phyloP scores from a whole-genome alignment of 2,888 invertebrate genomes.

The Chalcosyrphus nemorum region DNA sequence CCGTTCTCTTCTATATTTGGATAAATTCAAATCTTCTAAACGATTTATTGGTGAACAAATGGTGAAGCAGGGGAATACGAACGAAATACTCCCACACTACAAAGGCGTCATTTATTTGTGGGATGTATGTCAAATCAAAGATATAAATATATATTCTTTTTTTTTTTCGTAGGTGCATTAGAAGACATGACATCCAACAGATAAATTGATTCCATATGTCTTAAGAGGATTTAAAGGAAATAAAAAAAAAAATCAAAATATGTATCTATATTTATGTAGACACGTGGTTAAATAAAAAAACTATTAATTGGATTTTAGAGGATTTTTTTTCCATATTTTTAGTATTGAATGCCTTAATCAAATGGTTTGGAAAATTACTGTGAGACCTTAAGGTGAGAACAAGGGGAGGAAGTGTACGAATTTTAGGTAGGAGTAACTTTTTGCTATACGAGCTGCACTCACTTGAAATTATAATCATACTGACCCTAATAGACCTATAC shows the following conservation, averaged over 20 bases:
- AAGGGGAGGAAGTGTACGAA: no score
- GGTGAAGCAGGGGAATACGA: background rate
- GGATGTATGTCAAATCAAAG: background rate
- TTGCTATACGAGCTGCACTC: no score
- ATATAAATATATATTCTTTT: background rate
- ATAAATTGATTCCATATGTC: background rate
- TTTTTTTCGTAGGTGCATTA: background rate
- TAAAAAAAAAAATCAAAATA: background rate
- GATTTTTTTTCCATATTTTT: no score
- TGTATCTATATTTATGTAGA: no score
- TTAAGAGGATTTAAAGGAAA: background rate
- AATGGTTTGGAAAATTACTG: no score
- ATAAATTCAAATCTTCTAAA: background rate
- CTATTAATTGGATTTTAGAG: no score
- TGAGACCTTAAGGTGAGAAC: no score
- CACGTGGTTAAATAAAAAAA: background rate
- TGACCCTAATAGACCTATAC: no score
- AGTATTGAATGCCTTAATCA: no score
- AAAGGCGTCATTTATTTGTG: background rate
- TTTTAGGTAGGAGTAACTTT: no score
- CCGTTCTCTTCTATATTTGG: constrained; percentile 16
- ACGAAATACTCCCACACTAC: background rate
- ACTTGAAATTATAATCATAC: no score
- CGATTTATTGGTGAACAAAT: constrained; percentile 7
- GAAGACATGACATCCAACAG: background rate